A percentile compares a stretch with the other conserved stretches of the same genome.
phyloP scores from a whole-genome alignment of 2,113 vertebrate genomes.

The Leiothrix lutea region DNA sequence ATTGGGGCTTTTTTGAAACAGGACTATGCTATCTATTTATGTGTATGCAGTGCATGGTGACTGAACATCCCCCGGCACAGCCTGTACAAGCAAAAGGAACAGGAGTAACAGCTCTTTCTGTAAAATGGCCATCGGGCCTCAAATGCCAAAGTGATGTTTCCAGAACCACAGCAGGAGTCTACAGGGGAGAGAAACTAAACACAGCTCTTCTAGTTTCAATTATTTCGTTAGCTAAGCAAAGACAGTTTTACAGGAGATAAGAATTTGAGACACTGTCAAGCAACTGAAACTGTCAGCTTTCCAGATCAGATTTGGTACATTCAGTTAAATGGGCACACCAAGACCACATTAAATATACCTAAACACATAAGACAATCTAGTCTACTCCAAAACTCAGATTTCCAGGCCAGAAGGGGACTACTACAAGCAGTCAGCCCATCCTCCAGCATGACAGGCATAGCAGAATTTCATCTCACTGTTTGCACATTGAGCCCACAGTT shows the following conservation, averaged over 20 bases:
- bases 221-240: neutral
- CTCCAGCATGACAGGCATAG: neutral
- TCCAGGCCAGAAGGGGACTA: neutral
- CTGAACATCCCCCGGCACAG: neutral
- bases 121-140: neutral
- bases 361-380: neutral
- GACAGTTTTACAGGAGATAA: neutral
- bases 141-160: neutral
- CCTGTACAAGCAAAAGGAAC: neutral
- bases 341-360: neutral
- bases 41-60: neutral
- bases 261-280: neutral
- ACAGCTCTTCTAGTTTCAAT: neutral
- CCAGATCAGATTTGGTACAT: neutral
- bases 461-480: neutral
- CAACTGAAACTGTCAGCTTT: neutral
- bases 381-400: neutral
- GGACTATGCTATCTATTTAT: neutral
- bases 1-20: neutral
- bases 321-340: neutral
- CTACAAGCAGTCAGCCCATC: neutral
- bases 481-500: neutral
- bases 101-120: neutral
- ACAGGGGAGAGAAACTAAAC: neutral
- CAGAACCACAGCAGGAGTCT: neutral